phyloP scores from a whole-genome alignment of 2,888 invertebrate genomes.

The Strigamia crassipes region DNA sequence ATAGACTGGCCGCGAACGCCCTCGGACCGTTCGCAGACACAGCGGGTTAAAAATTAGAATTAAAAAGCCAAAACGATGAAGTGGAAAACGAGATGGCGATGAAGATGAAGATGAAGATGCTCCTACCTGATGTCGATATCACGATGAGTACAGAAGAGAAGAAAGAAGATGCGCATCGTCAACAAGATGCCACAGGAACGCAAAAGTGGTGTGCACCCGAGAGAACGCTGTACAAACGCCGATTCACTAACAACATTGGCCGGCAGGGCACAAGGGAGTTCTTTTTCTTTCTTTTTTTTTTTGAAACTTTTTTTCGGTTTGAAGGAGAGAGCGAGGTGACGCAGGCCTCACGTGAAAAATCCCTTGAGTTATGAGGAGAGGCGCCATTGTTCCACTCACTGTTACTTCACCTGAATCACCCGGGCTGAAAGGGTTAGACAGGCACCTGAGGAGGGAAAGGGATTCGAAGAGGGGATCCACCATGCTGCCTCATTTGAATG shows the following conservation, averaged over 20 bases:
- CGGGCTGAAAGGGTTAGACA: constrained; percentile 39
- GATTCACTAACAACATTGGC: constrained; percentile 28
- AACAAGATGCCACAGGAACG: constrained; percentile 23
- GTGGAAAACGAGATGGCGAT: background rate
- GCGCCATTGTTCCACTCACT: constrained; percentile 40
- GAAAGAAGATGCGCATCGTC: constrained; percentile 1
- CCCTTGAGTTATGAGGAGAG: constrained; percentile 42
- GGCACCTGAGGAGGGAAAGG: constrained; percentile 37
- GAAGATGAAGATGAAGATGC: constrained; percentile 28
- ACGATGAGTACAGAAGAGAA: background rate
- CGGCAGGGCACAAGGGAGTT: constrained; percentile 25
- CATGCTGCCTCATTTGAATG: constrained; percentile 40
- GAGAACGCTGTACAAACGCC: background rate
- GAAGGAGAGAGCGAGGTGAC: constrained; percentile 39
- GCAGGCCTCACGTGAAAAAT: constrained; percentile 42
- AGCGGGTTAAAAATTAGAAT: constrained; percentile 10
- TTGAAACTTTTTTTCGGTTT: background rate
- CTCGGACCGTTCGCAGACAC: background rate
- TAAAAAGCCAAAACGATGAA: background rate
- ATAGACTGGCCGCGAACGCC: constrained; percentile 35
- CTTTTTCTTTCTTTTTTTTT: background rate
- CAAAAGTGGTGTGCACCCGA: constrained; percentile 24
- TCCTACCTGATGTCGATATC: constrained; percentile 24
- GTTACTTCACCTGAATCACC: constrained; percentile 37
- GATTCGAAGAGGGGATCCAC: constrained; percentile 30